Conservation (phyloP, 2,113 vertebrate species). For the Oncorhynchus tshawytscha region DNA sequence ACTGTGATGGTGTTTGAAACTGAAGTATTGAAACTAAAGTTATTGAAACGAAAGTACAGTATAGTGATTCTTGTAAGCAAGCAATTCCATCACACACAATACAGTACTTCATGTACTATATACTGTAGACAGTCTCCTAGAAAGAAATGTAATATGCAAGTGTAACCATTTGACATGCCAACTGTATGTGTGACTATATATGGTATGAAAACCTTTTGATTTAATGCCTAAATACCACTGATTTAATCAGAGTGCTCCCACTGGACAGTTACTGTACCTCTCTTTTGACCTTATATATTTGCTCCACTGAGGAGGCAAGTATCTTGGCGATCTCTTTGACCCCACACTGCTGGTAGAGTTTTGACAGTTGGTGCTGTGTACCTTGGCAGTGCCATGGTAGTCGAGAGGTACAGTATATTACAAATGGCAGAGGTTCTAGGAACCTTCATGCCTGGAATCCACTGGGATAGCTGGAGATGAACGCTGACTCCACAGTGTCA, state of each 20-base stretch:
- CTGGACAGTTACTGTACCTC: not conserved
- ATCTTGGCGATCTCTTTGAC: constrained; percentile 53
- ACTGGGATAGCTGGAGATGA: constrained; percentile 56
- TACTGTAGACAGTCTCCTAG: too few relatives aligned
- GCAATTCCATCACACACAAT: too few relatives aligned
- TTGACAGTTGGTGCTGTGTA: constrained; percentile 63
- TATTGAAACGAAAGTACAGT: not conserved
- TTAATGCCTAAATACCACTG: not conserved
- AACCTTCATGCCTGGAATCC: constrained; percentile 69
- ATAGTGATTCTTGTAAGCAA: not conserved
- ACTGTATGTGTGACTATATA: too few relatives aligned
- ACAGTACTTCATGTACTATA: too few relatives aligned
- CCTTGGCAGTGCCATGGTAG: constrained; percentile 70
- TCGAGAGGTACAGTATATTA: constrained; percentile 69
- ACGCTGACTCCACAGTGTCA: constrained; percentile 59
- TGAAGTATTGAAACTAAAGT: not conserved
- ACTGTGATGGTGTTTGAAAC: not conserved
- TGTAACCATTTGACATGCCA: too few relatives aligned
- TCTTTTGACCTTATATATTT: not conserved
- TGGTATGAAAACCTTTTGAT: not conserved
- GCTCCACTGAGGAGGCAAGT: not conserved
- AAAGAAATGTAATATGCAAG: too few relatives aligned
- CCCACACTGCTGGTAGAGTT: constrained; percentile 30
- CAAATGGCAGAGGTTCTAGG: constrained; percentile 62
- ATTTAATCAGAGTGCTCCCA: not conserved